A percentile compares a stretch with the other conserved stretches of the same genome.
These are phyloP conservation scores for Hyposoter didymator DNA, from an alignment of 2,888 invertebrate genomes.

Conservation along the genomic window DNA sequence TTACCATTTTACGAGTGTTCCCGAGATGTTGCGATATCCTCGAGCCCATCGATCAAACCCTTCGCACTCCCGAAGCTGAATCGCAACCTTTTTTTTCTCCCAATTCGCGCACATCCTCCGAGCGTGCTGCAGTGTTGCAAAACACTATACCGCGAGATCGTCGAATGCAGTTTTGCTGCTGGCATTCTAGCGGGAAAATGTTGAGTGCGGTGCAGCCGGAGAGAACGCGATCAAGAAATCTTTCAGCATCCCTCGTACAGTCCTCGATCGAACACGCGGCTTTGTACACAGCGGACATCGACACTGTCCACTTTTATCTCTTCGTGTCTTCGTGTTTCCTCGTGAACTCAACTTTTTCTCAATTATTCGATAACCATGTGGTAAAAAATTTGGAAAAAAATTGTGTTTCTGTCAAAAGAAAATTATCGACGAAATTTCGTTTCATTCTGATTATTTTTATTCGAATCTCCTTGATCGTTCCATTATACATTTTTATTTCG, in stretches of 20 bases:
- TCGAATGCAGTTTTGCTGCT: constrained; percentile 31
- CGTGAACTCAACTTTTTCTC: neutral
- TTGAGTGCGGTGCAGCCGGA: neutral
- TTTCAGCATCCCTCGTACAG: neutral
- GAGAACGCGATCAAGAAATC: neutral
- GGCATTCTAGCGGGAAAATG: constrained; percentile 19
- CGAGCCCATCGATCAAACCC: constrained; percentile 49
- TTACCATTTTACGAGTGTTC: neutral
- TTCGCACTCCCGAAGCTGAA: constrained; percentile 11
- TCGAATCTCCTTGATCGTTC: no score
- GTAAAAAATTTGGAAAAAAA: no score
- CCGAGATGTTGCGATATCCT: constrained; percentile 16
- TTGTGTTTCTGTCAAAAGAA: no score
- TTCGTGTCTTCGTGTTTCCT: neutral
- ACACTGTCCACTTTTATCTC: neutral
- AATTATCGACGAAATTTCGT: no score
- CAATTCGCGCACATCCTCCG: constrained; percentile 9
- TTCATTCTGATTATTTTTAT: no score
- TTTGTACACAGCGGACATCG: neutral
- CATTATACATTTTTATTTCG: no score
- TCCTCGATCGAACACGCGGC: neutral
- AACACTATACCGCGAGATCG: neutral
- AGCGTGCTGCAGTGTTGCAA: constrained; percentile 61
- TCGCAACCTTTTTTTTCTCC: constrained; percentile 22
- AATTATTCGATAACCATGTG: no score